Evolutionary conservation across 2,113 vertebrate genomes (phyloP).

Genomic region (rat (Rattus norvegicus)): DNA sequence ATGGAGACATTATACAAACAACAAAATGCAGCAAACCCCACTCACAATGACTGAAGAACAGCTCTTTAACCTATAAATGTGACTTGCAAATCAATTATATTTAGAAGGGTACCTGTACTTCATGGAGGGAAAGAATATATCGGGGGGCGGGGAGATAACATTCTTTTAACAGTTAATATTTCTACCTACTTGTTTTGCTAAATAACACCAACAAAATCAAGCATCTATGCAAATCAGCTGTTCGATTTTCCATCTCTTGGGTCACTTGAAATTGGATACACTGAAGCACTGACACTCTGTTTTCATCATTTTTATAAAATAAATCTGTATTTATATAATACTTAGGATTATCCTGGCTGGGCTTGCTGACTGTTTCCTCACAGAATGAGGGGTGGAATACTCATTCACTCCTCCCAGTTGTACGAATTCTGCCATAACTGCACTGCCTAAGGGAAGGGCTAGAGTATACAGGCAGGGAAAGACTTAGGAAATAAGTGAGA

Average conservation of each 20-base stretch:
- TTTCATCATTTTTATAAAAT: constrained; percentile 40
- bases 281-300: neutral
- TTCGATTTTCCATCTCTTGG: constrained; percentile 7
- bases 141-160: neutral
- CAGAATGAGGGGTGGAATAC: neutral
- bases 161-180: neutral
- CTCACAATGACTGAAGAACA: neutral
- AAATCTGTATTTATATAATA: constrained; percentile 37
- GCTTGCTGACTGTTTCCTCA: neutral
- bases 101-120: neutral
- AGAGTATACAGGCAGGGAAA: neutral
- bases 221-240: neutral
- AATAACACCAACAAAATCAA: constrained; percentile 43
- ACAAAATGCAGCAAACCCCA: neutral
- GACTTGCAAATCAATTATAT: neutral
- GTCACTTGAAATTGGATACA: neutral
- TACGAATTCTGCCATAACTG: neutral
- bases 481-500: neutral
- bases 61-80: neutral
- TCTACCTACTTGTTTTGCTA: neutral
- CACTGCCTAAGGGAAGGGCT: neutral
- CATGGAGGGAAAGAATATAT: neutral
- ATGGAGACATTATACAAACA: neutral
- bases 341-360: neutral
- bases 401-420: neutral